Evolutionary conservation across 2,113 vertebrate species (phyloP).

Genomic region (Seriola rivoliana): DNA sequence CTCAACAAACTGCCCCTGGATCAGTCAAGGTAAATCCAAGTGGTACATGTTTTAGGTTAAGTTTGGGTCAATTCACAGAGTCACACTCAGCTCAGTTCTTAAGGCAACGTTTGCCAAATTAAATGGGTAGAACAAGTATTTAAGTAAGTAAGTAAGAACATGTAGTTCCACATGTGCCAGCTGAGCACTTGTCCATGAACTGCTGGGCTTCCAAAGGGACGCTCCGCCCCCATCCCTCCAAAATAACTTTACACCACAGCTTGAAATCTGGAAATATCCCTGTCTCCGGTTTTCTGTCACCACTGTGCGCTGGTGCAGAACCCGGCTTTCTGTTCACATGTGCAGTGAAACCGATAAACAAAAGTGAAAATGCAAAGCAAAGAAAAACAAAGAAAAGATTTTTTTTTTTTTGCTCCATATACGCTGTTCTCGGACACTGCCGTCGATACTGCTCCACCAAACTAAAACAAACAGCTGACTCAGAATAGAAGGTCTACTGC

Average conservation of each 20-base stretch:
- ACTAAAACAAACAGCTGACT: constrained; percentile 67
- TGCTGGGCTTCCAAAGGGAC: constrained; percentile 10
- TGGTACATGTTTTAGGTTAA: neutral
- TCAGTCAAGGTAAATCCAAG: neutral
- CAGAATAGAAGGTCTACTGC: constrained; percentile 37
- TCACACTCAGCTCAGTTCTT: too few relatives aligned
- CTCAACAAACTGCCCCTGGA: neutral
- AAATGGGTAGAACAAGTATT: neutral
- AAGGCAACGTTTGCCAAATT: neutral
- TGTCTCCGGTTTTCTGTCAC: constrained; percentile 6
- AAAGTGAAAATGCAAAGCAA: constrained; percentile 16
- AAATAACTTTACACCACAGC: constrained; percentile 7
- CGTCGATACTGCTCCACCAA: constrained; percentile 53
- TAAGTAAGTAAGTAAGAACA: neutral
- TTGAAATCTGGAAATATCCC: constrained; percentile 17
- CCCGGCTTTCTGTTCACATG: neutral
- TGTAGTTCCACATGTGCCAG: constrained; percentile 4
- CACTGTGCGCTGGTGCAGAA: neutral
- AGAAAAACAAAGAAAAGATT: constrained; percentile 32
- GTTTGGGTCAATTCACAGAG: neutral
- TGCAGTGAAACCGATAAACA: constrained; percentile 4
- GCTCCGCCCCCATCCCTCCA: neutral
- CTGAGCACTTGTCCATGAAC: constrained; percentile 1
- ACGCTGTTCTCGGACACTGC: neutral
- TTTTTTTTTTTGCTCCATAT: neutral